These are phyloP conservation scores for Sus scrofa DNA, from an alignment of 2,113 vertebrate genomes.

Conservation along the genomic window T2T-Sscrofa CM000817.6:103645501-103646000, in stretches of 20 bases:
- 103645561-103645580: not conserved
- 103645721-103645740: rapidly evolving
- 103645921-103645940: too few species aligned
- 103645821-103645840: not conserved
- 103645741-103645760: rapidly evolving
- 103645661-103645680: not conserved
- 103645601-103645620: not conserved
- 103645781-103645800: too few species aligned
- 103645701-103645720: not conserved
- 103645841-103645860: not conserved
- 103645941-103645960: not conserved
- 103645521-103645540: not conserved
- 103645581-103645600: not conserved
- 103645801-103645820: not conserved
- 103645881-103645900: not conserved
- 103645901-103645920: too few species aligned
- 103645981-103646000: not conserved
- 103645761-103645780: not conserved
- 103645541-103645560: not conserved
- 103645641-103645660: not conserved
- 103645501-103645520: not conserved
- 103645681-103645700: not conserved
- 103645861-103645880: not conserved
- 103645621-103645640: not conserved
- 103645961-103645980: not conserved